Evolutionary conservation across 1,140 invertebrate species (phyloP), one percentile per base, ranked within the genome.

Genomic region (Brachystomella parvula): DNA sequence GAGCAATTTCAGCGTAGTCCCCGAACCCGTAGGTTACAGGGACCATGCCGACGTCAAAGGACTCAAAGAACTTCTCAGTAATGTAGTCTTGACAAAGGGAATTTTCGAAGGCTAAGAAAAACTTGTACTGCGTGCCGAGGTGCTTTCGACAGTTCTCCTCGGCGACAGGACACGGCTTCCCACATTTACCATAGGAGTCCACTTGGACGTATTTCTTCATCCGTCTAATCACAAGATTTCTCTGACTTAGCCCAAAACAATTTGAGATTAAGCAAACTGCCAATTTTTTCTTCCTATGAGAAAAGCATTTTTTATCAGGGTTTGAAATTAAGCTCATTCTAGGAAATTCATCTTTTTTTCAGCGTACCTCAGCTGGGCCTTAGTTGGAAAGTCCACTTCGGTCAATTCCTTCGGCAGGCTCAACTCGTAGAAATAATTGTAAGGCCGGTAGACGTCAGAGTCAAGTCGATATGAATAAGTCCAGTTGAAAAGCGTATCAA

Each of bases 391-490:
- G 21, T 32, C 44, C 17, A 72, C 63, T 19, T 61, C 3, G 1
- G 70, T 67, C 33, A 61, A 59, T 47, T 64, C 61, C 19, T 69
- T 73, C n/a, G 66, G 28, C 30, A 69, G 70, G 28, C 35, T 59
- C 1, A 64, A 12, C 26, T 35, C 32, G 30, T 2, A 21, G n/a
- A 69, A 33, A 17, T 35, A n/a, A 66, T 94, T 94, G 76, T 98
- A 98, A 0, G 94, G 94, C 0, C 94, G 87, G 1, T 96, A 92
- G 65, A 98, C 86, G 73, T 95, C 93, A 29, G 92, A 95, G 76
- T 98, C 94, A 32, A 86, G 83, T 30, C 95, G 82, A 77, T 90
- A 98, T 0, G 92, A 94, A 0, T 90, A 90, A 21, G 94, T 97
- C 94, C 93, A 97, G 80, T 98, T 97, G 75, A 94, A 87, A 1